Evolutionary conservation across 2,113 vertebrate genomes (phyloP).

Genomic region (Australoheros scitulus): DNA sequence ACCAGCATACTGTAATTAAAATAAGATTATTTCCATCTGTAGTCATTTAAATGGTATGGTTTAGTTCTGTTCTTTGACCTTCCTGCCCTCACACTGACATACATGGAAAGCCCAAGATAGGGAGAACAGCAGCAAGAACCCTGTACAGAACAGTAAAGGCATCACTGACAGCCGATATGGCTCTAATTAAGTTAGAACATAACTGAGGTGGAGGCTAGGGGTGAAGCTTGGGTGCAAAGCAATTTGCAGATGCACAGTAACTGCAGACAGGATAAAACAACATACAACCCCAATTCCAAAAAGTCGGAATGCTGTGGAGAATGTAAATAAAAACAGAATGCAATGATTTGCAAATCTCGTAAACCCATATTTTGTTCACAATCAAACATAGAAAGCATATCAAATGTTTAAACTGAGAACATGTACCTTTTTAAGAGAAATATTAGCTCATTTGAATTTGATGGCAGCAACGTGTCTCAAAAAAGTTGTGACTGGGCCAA

Average conservation of each 20-base stretch:
- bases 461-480: neutral
- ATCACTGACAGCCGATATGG: neutral
- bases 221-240: neutral
- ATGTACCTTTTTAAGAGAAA: neutral
- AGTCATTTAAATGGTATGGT: neutral
- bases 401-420: neutral
- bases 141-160: neutral
- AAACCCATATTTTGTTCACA: neutral
- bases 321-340: neutral
- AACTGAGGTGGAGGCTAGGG: neutral
- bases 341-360: neutral
- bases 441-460: neutral
- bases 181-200: neutral
- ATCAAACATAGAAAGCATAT: neutral
- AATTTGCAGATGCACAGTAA: neutral
- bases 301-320: neutral
- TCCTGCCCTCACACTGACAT: neutral
- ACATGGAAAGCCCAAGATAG: neutral
- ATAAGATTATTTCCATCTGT: neutral
- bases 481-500: neutral
- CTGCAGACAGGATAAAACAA: neutral
- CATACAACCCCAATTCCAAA: neutral
- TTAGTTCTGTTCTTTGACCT: neutral
- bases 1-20: neutral
- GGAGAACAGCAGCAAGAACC: neutral